Base-by-base conservation (phyloP, 2,113 vertebrate species). In the Delphinapterus leucas region DNA sequence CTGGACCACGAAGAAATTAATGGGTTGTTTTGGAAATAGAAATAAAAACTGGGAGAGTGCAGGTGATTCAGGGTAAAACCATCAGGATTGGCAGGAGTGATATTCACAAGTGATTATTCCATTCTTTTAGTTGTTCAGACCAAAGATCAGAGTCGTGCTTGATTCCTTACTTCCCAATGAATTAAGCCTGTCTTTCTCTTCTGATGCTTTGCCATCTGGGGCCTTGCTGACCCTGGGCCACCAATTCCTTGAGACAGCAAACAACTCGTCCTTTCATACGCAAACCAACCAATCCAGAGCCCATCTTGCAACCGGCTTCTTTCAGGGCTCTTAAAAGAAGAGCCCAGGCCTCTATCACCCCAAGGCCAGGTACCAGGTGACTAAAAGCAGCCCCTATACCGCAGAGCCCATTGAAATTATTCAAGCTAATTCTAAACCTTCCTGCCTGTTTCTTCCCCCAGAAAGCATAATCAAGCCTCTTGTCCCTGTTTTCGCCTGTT, bases 401-500 rank as follows among this genome's bases (percentile, higher is more conserved):
- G 11, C 60, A 47, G 47, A 36, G 60, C 28, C 47, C 11, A 4
- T 0, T 33, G 49, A 31, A 38, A 71, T 4, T 20, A 33, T 36
- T 58, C 53, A 17, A 47, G 21, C 5, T 65, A 36, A 13, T 82
- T n/a, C 47, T 55, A 60, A 61, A 26, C n/a, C n/a, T n/a, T 44
- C 71, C 4, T 14, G 8, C 26, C 28, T 41, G 7, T 68, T 68
- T 44, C 41, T 55, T 21, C 61, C 31, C 12, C 41, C 7, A 11
- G 28, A 36, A 17, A n/a, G 31, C 71, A 15, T 10, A 18, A 1
- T 41, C 13, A 23, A 88, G 85, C 21, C 7, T 28, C 65, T 49
- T 15, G 63, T 17, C 8, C 71, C 33, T 1, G 1, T 83, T 21
- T 28, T 4, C 6, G 2, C 73, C 18, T 6, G 9, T 26, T 7